Evolutionary conservation across 2,888 invertebrate species (phyloP), one percentile per base, ranked within the genome.

Genomic region (Noctua janthe): DNA sequence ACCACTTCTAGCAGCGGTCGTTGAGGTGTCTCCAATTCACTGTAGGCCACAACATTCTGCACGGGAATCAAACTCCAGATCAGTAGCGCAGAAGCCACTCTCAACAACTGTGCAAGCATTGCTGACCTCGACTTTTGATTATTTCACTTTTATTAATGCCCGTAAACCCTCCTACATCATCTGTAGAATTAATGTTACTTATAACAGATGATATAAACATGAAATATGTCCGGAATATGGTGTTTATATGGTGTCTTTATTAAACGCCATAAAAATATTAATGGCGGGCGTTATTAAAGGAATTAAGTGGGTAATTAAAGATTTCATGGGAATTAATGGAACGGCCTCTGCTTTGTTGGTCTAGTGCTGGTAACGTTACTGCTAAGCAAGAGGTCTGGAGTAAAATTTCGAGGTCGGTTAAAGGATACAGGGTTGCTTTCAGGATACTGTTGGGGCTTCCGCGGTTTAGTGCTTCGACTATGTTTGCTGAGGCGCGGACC

Each of bases 251-350:
- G 47, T 67, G 35, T 54, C 29, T 74, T 64, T 85, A 87, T 62
- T 75, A 49, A 20, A 39, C 13, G 35, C 43, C 64, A 85, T 87
- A 75, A 87, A 85, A 87, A 80, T 87, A 85, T 80, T 73, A 80
- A 87, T 71, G 51, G n/a, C 35, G 8, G 1, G 29, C 29, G 62
- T 72, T 73, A 77, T 77, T 56, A 67, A n/a, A 11, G 85, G 43
- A 75, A 73, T 83, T 72, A 67, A 78, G 23, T 23, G 29, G 29
- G 6, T 66, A 43, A 75, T 75, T 74, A 69, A 64, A 11, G 4
- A 71, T 66, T 76, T 71, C 39, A 70, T 75, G 39, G 39, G 7
- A 11, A 49, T 64, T 73, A 43, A 49, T 2, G 67, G 15, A 47
- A 47, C 71, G 66, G 6, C 23, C n/a, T 15, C 8, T 8, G 47